Evolutionary conservation across 2,888 invertebrate species (phyloP), one percentile per base, ranked within the genome.

Genomic region (Ypsolopha scabrella): DNA sequence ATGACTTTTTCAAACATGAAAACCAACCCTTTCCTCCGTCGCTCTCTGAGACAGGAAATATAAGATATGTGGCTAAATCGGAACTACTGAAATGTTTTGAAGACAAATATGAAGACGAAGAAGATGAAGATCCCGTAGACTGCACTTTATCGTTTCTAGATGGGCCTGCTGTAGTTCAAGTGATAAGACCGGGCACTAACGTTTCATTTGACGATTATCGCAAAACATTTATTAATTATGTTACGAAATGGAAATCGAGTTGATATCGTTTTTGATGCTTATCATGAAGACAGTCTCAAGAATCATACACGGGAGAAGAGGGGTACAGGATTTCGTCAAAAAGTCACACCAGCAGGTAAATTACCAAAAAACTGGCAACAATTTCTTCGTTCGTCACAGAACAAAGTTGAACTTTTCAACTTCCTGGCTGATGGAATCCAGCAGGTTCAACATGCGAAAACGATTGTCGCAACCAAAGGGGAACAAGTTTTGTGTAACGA

Each of bases 61-160:
- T 54, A 50, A 47, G 54, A 54, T 35, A 33, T 52, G 50, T 46
- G 48, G 44, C 52, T 48, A 52, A 54, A 52, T 54, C 50, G 41
- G 53, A 53, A 49, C 49, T 53, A 49, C 49, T 52, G 52, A 52
- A 52, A 52, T 52, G 50, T 52, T 48, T 54, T 37, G 47, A 54
- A 54, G 52, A 54, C 43, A 54, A 54, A 54, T 48, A 47, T 48
- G 54, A 54, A 54, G 52, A 52, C 52, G 43, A 54, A 45, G 48
- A 54, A 47, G 48, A 46, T 50, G 52, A 54, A 52, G 41, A 49
- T 49, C 49, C 48, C 52, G 52, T 45, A 52, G 52, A 52, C 49
- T 49, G 45, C 52, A 52, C 52, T 48, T 44, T 48, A 52, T 52
- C 52, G 24, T 4, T 24, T 24, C 24, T 24, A 24, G 24, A 24